Conservation (phyloP, 2,113 vertebrate species). For the Balaeniceps rex region DNA sequence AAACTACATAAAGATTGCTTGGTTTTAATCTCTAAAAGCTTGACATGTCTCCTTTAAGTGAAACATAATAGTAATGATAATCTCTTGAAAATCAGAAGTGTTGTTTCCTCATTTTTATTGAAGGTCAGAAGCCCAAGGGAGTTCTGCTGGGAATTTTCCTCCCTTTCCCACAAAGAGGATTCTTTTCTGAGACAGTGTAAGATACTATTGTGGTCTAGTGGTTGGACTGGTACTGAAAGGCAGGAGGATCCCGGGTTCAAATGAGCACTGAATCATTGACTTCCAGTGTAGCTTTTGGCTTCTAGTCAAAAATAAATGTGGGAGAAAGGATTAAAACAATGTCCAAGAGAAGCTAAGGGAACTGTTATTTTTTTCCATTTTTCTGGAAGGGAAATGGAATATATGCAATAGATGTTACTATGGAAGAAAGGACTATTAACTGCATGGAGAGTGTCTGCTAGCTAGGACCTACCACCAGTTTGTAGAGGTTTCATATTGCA, state of each 20-base stretch:
- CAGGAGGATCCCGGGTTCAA: conserved; percentile 23
- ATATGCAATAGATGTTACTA: background rate
- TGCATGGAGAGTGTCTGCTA: background rate
- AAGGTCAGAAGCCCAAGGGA: conserved; percentile 60
- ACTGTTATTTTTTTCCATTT: background rate
- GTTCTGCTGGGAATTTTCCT: conserved; percentile 62
- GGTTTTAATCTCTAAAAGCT: background rate
- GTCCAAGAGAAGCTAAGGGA: background rate
- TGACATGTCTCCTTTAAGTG: conserved; percentile 12
- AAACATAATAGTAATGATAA: conserved; percentile 7
- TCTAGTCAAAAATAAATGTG: conserved; percentile 9
- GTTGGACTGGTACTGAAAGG: background rate
- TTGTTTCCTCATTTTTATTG: conserved; percentile 32
- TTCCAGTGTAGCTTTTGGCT: conserved; percentile 25
- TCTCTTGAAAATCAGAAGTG: conserved; percentile 45
- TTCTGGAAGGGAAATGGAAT: background rate
- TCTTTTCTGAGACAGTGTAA: background rate
- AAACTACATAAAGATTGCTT: background rate
- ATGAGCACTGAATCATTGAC: background rate
- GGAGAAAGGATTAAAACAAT: conserved; percentile 12
- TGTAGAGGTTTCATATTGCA: background rate
- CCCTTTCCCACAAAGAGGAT: conserved; percentile 44
- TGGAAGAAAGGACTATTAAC: background rate
- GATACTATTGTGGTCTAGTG: background rate
- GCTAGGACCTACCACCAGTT: background rate